Evolutionary conservation across 2,113 vertebrate species (phyloP), one percentile per base, ranked within the genome.

Genomic region (Micronisus gabar): DNA sequence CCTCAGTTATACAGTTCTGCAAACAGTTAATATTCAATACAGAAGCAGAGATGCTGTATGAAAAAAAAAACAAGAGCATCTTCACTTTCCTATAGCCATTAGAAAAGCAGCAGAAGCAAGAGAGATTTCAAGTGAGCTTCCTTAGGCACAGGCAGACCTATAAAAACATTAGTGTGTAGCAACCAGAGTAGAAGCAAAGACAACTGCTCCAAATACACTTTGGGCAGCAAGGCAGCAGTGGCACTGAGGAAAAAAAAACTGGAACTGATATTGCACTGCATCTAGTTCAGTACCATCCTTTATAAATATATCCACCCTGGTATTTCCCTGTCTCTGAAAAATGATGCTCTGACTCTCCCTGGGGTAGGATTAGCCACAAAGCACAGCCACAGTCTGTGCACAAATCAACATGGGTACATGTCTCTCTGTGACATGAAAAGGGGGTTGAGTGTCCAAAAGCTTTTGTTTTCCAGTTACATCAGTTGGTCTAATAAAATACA

Each of bases 101-200:
- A 65, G 19, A 92, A 88, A 93, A 89, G 15, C 34, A 95, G 48
- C 70, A 95, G 76, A 91, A 96, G 16, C 65, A 78, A 3, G 26
- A 68, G 11, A 87, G 34, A 58, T 76, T 93, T 86, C 65, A 84
- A 84, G 56, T 1, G 6, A 79, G 45, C 25, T 79, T 89, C 68
- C 65, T 89, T 52, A 61, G 65, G 36, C 53, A 68, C 3, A 75
- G 55, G 26, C 53, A 79, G 55, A 86, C 88, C 29, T 38, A 88
- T 10, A 71, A 84, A 79, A 86, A 25, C 6, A 53, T 41, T 29
- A 62, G 20, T 5, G 30, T 80, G 11, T 26, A 73, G 70, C 53
- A 95, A 70, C 38, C 29, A 1, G 47, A 32, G 41, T 5, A 88
- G 38, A 83, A 96, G 87, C 40, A 70, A 26, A 56, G 52, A n/a